Conservation (phyloP, 2,888 invertebrate genomes). For the Polia nebulosa region DNA sequence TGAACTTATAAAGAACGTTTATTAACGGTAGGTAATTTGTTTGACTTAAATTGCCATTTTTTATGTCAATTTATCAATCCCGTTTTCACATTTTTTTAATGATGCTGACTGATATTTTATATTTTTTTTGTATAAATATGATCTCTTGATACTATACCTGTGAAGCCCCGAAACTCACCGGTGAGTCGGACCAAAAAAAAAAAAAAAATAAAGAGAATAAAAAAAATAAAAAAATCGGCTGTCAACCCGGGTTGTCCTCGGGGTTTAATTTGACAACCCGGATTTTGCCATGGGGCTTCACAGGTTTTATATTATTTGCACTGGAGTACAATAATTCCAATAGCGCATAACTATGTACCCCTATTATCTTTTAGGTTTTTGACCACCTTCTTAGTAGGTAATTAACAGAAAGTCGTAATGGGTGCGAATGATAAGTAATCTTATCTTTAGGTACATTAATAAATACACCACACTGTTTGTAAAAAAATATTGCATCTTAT, state of each 20-base stretch:
- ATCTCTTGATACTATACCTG: no score
- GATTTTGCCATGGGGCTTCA: no score
- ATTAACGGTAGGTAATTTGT: no score
- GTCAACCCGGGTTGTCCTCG: no score
- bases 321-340: not conserved
- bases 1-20: not conserved
- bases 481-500: conserved; percentile 6
- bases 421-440: conserved; percentile 16
- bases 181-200: no score
- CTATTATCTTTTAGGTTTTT: not conserved
- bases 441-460: conserved; percentile 18
- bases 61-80: not conserved
- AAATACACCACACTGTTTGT: not conserved
- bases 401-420: not conserved
- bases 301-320: not conserved
- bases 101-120: not conserved
- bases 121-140: no score
- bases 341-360: not conserved
- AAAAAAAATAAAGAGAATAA: no score
- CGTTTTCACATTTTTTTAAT: no score
- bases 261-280: no score
- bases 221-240: no score
- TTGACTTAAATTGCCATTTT: no score
- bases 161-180: no score
- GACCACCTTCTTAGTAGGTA: not conserved